Evolutionary conservation across 2,888 invertebrate species (phyloP).

Genomic region (Pachycephus smyrnensis): DNA sequence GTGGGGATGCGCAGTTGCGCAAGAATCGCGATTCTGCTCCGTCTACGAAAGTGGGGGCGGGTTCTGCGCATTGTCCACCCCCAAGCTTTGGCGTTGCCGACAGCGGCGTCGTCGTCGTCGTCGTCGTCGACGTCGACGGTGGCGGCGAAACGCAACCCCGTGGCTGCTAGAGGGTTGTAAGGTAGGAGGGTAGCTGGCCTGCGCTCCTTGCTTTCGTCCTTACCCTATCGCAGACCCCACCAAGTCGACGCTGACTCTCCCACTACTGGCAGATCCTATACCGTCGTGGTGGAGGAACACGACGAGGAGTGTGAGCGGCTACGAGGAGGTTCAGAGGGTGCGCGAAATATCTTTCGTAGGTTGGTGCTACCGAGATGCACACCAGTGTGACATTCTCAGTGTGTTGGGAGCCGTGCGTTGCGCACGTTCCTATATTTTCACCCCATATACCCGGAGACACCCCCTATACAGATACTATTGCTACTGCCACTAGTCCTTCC

Average conservation of each 20-base stretch:
- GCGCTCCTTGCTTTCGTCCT: constrained; percentile 21
- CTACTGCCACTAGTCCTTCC: neutral
- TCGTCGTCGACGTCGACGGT: neutral
- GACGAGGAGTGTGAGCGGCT: constrained; percentile 4
- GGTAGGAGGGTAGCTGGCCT: constrained; percentile 10
- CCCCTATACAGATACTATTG: neutral
- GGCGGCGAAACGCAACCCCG: constrained; percentile 15
- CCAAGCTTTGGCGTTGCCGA: constrained; percentile 37
- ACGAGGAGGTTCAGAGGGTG: constrained; percentile 17
- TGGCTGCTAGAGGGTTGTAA: constrained; percentile 17
- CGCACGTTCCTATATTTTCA: constrained; percentile 15
- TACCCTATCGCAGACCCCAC: constrained; percentile 23
- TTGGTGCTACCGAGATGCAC: constrained; percentile 40
- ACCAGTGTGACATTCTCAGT: constrained; percentile 31
- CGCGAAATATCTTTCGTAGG: constrained; percentile 10
- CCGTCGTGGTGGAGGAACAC: neutral
- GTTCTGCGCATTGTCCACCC: constrained; percentile 66
- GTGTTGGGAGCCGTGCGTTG: constrained; percentile 39
- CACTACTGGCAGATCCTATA: neutral
- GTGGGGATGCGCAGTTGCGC: constrained; percentile 37
- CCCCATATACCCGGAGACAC: neutral
- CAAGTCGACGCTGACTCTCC: constrained; percentile 15
- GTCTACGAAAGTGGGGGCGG: constrained; percentile 65
- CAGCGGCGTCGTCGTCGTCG: constrained; percentile 15
- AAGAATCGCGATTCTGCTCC: constrained; percentile 41